phyloP scores from a whole-genome alignment of 2,797 vertebrate genomes.

The Enteromius paludinosus region DNA sequence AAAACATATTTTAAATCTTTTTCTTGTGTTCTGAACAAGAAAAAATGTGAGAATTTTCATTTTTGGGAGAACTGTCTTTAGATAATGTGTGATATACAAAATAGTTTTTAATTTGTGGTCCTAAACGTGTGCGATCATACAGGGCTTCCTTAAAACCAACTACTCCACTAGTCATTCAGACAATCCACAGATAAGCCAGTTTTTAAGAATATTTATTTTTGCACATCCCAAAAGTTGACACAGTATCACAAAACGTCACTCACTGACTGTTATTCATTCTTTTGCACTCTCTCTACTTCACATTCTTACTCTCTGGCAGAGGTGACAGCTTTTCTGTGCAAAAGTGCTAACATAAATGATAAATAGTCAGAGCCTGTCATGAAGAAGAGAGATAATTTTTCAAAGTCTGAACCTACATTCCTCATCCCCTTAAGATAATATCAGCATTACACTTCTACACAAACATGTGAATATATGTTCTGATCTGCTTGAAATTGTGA shows the following conservation, averaged over 20 bases:
- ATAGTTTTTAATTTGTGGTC: not conserved
- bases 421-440: slow-evolving; percentile 19
- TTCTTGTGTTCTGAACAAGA: not conserved
- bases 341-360: slow-evolving; percentile 30
- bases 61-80: not conserved
- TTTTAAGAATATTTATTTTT: slow-evolving; percentile 10
- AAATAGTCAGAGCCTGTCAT: slow-evolving; percentile 23
- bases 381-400: slow-evolving; percentile 5
- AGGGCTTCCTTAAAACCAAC: not conserved
- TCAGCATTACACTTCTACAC: slow-evolving; percentile 13
- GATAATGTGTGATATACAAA: not conserved
- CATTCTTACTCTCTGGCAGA: not conserved
- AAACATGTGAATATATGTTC: not conserved
- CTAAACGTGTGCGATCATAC: not conserved
- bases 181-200: not conserved
- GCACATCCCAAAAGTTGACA: not conserved
- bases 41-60: not conserved
- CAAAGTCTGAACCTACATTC: slow-evolving; percentile 28
- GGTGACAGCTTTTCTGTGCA: slow-evolving; percentile 14
- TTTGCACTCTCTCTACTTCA: slow-evolving; percentile 29
- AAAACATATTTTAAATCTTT: not conserved
- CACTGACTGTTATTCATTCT: not conserved
- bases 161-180: not conserved
- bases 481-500: slow-evolving; percentile 16
- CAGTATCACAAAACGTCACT: slow-evolving; percentile 16